Conservation (phyloP, 1,140 invertebrate species). For the Caenorhabditis tropicalis region DNA sequence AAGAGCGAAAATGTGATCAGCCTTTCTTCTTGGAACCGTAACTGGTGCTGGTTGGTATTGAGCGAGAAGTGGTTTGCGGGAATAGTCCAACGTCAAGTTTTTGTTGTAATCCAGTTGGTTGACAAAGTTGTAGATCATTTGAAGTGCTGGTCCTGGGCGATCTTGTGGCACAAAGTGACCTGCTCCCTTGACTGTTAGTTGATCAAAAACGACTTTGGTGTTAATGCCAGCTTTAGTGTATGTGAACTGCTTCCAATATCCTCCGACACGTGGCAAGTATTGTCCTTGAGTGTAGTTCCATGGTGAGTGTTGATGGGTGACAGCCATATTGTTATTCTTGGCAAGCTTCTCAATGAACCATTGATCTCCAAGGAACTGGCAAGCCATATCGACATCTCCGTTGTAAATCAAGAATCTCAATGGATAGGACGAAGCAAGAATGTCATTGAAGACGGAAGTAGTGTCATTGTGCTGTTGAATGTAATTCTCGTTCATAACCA, state of each 20-base stretch:
- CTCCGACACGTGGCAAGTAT: slow-evolving; percentile 44
- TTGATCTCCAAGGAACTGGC: slow-evolving; percentile 75
- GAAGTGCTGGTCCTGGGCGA: slow-evolving; percentile 73
- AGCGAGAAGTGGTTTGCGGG: slow-evolving; percentile 37
- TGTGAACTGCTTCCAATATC: slow-evolving; percentile 53
- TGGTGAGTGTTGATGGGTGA: neutral
- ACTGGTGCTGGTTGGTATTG: slow-evolving; percentile 22
- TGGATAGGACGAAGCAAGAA: slow-evolving; percentile 44
- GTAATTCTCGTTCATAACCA: slow-evolving; percentile 53
- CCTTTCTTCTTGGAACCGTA: slow-evolving; percentile 44
- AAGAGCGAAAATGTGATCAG: slow-evolving; percentile 58
- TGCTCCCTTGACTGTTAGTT: slow-evolving; percentile 69
- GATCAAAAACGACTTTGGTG: slow-evolving; percentile 30
- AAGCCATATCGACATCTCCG: slow-evolving; percentile 76
- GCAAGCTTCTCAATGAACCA: slow-evolving; percentile 74
- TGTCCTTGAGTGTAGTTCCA: slow-evolving; percentile 51
- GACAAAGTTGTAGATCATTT: slow-evolving; percentile 71
- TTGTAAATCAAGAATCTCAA: slow-evolving; percentile 74
- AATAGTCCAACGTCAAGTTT: slow-evolving; percentile 25
- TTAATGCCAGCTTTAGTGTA: slow-evolving; percentile 38
- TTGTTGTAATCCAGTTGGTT: slow-evolving; percentile 45
- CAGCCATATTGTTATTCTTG: slow-evolving; percentile 18
- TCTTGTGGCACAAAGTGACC: slow-evolving; percentile 76
- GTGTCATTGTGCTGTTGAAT: slow-evolving; percentile 58
- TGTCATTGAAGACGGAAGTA: slow-evolving; percentile 55